phyloP scores from a whole-genome alignment of 1,140 invertebrate species.

The Drosophila mauritiana region DNA sequence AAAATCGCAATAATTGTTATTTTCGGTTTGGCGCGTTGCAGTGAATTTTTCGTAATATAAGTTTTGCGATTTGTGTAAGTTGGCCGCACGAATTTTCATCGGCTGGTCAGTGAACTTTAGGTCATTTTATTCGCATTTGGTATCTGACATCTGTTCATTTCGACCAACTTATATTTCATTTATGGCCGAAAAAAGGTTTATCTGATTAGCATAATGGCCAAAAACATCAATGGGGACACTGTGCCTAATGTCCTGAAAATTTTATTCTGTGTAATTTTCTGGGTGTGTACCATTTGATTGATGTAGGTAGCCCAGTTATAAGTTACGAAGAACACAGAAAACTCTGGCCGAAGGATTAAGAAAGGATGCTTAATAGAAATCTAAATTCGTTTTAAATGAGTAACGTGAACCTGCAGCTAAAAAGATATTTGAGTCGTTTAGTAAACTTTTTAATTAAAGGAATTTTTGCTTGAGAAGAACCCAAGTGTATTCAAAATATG shows the following conservation, averaged over 20 bases:
- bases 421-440: constrained; percentile 1
- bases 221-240: constrained; percentile 19
- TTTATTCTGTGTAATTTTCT: constrained; percentile 41
- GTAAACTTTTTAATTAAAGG: constrained; percentile 10
- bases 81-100: not conserved
- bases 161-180: constrained; percentile 37
- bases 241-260: constrained; percentile 55
- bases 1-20: not conserved
- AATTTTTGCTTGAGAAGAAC: not conserved
- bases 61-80: constrained; percentile 12
- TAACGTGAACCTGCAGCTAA: not conserved
- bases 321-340: constrained; percentile 24
- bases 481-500: not conserved
- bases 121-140: constrained; percentile 28
- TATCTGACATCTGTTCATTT: constrained; percentile 28
- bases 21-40: not conserved
- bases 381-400: constrained; percentile 30
- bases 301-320: constrained; percentile 34
- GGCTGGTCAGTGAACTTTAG: constrained; percentile 21
- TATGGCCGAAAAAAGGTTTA: constrained; percentile 50
- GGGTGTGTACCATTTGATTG: constrained; percentile 38
- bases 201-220: constrained; percentile 59
- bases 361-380: constrained; percentile 27
- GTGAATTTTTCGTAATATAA: constrained; percentile 12
- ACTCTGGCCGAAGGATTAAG: constrained; percentile 11